phyloP scores from a whole-genome alignment of 1,140 invertebrate genomes.

The Nasonia vitripennis region DNA sequence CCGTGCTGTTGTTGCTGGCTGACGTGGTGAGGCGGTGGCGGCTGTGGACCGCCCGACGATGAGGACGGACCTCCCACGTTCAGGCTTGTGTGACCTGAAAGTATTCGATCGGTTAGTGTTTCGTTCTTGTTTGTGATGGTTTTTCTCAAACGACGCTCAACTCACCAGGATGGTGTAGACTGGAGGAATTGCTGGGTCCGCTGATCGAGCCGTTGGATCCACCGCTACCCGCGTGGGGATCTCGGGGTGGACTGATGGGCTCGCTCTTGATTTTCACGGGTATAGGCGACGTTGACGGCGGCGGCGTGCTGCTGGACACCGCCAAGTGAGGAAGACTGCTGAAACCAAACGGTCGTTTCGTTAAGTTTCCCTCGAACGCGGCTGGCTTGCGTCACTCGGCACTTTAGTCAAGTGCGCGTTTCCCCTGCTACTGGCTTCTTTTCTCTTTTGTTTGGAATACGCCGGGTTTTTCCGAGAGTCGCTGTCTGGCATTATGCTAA shows the following conservation, averaged over 20 bases:
- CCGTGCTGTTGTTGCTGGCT: constrained; percentile 69
- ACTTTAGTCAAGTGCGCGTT: background rate
- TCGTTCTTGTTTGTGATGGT: background rate
- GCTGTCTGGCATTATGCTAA: background rate
- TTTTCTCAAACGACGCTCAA: background rate
- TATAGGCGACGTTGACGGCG: constrained; percentile 85
- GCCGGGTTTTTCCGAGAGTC: background rate
- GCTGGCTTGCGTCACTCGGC: background rate
- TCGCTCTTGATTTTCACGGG: constrained; percentile 96
- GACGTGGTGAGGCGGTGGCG: constrained; percentile 67
- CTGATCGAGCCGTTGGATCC: constrained; percentile 62
- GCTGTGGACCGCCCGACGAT: constrained; percentile 67
- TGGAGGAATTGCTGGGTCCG: constrained; percentile 59
- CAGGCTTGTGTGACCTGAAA: constrained; percentile 61
- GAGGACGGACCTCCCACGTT: constrained; percentile 70
- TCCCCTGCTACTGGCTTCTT: background rate
- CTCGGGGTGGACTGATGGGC: constrained; percentile 92
- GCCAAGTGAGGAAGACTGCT: constrained; percentile 86
- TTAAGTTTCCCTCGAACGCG: background rate
- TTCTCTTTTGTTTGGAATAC: background rate
- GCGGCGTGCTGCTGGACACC: constrained; percentile 88
- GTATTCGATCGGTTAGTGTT: too few relatives aligned
- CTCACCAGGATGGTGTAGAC: constrained; percentile 28
- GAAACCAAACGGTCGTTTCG: constrained; percentile 54
- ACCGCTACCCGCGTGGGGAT: constrained; percentile 72